Evolutionary conservation across 2,797 vertebrate species (phyloP).

Genomic region (Thripadectes ignobilis): DNA sequence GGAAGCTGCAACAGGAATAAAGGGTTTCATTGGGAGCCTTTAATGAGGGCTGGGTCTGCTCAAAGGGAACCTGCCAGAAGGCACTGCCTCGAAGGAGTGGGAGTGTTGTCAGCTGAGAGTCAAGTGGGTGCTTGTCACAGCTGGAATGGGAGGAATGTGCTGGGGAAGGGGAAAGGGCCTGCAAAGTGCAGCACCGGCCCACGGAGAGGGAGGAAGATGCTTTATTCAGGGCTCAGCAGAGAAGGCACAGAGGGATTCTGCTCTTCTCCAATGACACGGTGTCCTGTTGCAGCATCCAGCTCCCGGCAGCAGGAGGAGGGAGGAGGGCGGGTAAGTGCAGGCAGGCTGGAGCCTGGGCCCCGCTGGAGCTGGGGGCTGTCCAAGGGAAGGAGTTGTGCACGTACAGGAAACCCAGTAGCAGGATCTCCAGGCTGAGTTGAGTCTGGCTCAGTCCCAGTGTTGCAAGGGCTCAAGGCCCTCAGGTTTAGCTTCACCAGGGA

Average conservation of each 20-base stretch:
- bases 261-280: constrained; percentile 41
- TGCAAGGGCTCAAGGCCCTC: neutral
- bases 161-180: neutral
- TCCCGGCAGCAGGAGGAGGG: neutral
- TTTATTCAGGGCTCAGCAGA: neutral
- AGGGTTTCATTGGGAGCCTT: neutral
- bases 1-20: neutral
- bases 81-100: neutral
- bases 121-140: constrained; percentile 44
- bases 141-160: constrained; percentile 21
- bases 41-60: neutral
- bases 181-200: neutral
- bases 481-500: neutral
- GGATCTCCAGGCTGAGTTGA: neutral
- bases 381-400: constrained; percentile 26
- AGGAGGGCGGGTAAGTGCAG: neutral
- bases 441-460: neutral
- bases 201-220: neutral
- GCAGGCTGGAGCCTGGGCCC: neutral
- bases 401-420: constrained; percentile 43
- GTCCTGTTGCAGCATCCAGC: constrained; percentile 57
- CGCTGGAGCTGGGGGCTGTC: neutral
- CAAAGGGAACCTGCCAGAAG: constrained; percentile 8
- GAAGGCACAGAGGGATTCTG: neutral
- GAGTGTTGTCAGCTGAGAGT: constrained; percentile 33